These are phyloP conservation scores for Scaptomyza caliginosa DNA, from an alignment of 2,888 invertebrate genomes.

Conservation along the genomic window DNA sequence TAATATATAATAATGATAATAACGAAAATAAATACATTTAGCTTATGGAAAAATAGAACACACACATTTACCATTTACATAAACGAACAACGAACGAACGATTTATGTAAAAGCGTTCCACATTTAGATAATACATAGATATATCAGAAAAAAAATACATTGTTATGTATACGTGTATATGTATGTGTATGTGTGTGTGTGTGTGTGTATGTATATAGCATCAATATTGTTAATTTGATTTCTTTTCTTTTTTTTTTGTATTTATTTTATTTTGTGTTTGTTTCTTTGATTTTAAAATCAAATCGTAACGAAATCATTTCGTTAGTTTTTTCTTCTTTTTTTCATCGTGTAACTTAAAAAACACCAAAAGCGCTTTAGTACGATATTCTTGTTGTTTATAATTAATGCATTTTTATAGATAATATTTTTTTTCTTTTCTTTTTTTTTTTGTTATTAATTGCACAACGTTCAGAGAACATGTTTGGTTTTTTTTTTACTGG, in stretches of 20 bases:
- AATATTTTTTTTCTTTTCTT: slow-evolving; percentile 45
- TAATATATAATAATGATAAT: slow-evolving; percentile 28
- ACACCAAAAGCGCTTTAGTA: slow-evolving; percentile 81
- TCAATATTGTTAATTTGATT: slow-evolving; percentile 58
- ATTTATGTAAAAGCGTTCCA: slow-evolving; percentile 82
- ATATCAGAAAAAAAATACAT: slow-evolving; percentile 69
- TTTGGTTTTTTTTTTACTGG: slow-evolving; percentile 56
- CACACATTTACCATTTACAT: slow-evolving; percentile 79
- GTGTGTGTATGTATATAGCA: slow-evolving; percentile 43
- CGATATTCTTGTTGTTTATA: slow-evolving; percentile 61
- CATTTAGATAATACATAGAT: slow-evolving; percentile 81
- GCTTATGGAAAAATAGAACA: slow-evolving; percentile 65
- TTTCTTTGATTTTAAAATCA: slow-evolving; percentile 39
- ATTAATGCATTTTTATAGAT: slow-evolving; percentile 65
- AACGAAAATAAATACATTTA: slow-evolving; percentile 67
- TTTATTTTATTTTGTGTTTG: slow-evolving; percentile 24
- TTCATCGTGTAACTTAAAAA: slow-evolving; percentile 55
- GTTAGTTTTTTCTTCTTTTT: slow-evolving; percentile 39
- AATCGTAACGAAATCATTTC: slow-evolving; percentile 46
- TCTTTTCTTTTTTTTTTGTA: slow-evolving; percentile 37
- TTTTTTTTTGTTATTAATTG: slow-evolving; percentile 56
- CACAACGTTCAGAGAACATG: slow-evolving; percentile 77
- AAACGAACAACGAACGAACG: slow-evolving; percentile 80
- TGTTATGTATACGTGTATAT: slow-evolving; percentile 44
- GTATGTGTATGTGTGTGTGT: slow-evolving; percentile 20